Evolutionary conservation across 2,888 invertebrate genomes (phyloP).

Genomic region (Trissolcus brochymenae): DNA sequence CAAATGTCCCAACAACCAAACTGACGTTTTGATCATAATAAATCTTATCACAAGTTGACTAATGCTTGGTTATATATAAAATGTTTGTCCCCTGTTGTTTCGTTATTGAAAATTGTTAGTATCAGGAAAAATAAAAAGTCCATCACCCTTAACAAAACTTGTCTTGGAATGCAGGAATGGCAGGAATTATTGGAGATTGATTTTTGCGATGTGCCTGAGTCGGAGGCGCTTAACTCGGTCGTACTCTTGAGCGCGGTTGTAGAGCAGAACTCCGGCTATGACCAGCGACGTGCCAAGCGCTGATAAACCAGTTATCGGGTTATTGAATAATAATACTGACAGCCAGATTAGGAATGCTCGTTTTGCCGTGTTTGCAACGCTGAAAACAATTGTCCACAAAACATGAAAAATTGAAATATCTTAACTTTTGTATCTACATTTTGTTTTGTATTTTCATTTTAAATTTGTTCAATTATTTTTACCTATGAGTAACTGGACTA

Average conservation of each 20-base stretch:
- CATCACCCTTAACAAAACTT: no score
- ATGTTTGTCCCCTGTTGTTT: no score
- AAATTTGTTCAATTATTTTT: constrained; percentile 54
- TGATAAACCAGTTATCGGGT: constrained; percentile 84
- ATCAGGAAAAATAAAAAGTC: no score
- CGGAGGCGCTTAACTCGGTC: constrained; percentile 75
- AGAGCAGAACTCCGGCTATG: constrained; percentile 84
- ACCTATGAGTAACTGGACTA: constrained; percentile 88
- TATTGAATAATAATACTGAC: constrained; percentile 85
- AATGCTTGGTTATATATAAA: no score
- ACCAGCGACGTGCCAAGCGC: constrained; percentile 85
- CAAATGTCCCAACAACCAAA: no score
- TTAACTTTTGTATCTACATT: no score
- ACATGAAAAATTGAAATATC: constrained; percentile 8
- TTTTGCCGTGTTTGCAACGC: constrained; percentile 88
- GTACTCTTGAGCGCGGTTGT: constrained; percentile 84
- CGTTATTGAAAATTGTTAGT: no score
- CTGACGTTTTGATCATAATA: no score
- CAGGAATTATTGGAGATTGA: constrained; percentile 69
- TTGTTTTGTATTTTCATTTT: no score
- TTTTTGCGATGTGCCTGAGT: constrained; percentile 67
- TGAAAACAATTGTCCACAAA: constrained; percentile 75
- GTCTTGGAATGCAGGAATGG: background rate
- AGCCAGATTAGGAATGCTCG: constrained; percentile 87
- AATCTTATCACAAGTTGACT: no score